Evolutionary conservation across 2,888 invertebrate genomes (phyloP).

Genomic region (Drosophila flavopinicola): DNA sequence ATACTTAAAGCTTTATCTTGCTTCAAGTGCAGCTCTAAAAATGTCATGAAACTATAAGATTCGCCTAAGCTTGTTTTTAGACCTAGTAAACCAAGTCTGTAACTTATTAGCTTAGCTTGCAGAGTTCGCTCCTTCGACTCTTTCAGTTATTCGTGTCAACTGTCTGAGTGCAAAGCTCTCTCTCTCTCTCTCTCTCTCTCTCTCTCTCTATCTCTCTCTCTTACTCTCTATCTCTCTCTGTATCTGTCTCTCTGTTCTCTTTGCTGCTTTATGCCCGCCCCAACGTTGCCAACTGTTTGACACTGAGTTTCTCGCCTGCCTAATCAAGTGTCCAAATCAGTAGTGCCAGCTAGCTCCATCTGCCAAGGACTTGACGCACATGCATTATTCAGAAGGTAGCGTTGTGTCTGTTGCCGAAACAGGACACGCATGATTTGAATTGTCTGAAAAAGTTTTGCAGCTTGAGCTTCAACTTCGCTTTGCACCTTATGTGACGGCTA

Average conservation of each 20-base stretch:
- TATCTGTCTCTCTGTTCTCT: neutral
- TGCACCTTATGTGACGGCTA: conserved; percentile 71
- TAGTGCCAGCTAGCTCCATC: conserved; percentile 13
- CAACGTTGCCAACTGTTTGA: neutral
- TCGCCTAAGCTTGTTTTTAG: no score
- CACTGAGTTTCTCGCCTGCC: conserved; percentile 38
- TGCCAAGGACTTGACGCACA: conserved; percentile 45
- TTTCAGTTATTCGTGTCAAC: conserved; percentile 2
- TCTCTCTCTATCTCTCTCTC: no score
- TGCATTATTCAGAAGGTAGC: conserved; percentile 63
- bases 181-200: no score
- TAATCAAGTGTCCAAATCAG: conserved; percentile 72
- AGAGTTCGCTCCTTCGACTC: neutral
- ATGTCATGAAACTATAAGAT: no score
- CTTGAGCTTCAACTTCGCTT: conserved; percentile 46
- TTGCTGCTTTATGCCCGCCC: neutral
- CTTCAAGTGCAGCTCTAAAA: no score
- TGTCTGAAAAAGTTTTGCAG: conserved; percentile 59
- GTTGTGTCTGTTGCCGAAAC: conserved; percentile 49
- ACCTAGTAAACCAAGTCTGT: neutral
- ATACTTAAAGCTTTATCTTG: neutral
- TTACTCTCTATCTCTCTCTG: no score
- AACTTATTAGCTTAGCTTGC: neutral
- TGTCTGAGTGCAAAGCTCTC: conserved; percentile 29
- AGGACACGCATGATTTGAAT: conserved; percentile 68